Evolutionary conservation across 2,113 vertebrate genomes (phyloP), one percentile per base, ranked within the genome.

Genomic region (Castor canadensis): DNA sequence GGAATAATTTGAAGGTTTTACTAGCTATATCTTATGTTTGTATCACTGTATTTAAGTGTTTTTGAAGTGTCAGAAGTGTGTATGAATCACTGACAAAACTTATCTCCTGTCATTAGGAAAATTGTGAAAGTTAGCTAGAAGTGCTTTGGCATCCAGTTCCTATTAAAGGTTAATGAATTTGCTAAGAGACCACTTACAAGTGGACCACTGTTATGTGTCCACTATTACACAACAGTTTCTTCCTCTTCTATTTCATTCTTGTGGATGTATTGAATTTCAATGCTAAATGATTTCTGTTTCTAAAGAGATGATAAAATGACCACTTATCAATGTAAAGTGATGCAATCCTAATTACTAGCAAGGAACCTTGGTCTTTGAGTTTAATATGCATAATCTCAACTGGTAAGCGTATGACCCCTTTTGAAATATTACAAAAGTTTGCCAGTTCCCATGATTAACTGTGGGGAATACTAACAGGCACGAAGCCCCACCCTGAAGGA

Each of bases 41-140:
- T n/a, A n/a, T n/a, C n/a, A n/a, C n/a, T n/a, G n/a, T n/a, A n/a
- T n/a, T n/a, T n/a, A n/a, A n/a, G n/a, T n/a, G n/a, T n/a, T n/a
- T n/a, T n/a, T n/a, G n/a, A n/a, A n/a, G n/a, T n/a, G n/a, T n/a
- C n/a, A n/a, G n/a, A n/a, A n/a, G n/a, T n/a, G n/a, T n/a, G 87
- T 95, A 43, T 77, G 75, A 93, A 54, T 92, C 91, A 81, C 66
- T 96, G 60, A 56, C 1, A 87, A 79, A 88, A 84, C 32, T 75
- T 92, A 82, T 73, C 11, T 87, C 8, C 17, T n/a, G 35, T 28
- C 38, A 69, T 69, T 81, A 38, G 79, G 83, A 88, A 91, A 69
- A 56, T 40, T 62, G 9, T 64, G 40, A 58, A 45, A 6, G 30
- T 82, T 54, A 60, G n/a, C n/a, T n/a, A n/a, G n/a, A n/a, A n/a